Conservation (phyloP, 2,797 vertebrate species). For the Takifugu ocellatus region DNA sequence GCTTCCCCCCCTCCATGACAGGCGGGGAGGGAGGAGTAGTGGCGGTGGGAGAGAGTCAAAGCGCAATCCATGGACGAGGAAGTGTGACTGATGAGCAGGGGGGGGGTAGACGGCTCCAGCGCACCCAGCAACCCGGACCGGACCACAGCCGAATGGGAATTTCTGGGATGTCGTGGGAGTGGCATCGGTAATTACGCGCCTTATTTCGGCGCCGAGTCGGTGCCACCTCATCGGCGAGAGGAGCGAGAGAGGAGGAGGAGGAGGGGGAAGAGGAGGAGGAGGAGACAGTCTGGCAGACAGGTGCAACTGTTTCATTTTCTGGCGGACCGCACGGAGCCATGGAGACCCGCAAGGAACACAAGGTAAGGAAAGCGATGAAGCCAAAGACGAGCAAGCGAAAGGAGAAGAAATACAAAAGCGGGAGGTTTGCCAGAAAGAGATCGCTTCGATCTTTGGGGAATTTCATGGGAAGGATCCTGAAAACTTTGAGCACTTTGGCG, state of each 20-base stretch:
- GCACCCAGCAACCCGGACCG: no score
- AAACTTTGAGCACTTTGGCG: conserved; percentile 81
- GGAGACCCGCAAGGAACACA: conserved; percentile 69
- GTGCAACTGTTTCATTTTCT: conserved; percentile 60
- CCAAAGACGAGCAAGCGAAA: conserved; percentile 63
- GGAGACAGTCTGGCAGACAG: conserved; percentile 64
- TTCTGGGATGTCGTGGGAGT: conserved; percentile 35
- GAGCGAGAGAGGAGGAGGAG: conserved; percentile 36
- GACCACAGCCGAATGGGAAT: neutral
- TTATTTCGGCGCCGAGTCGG: conserved; percentile 46
- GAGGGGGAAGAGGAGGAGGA: conserved; percentile 37
- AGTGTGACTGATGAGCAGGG: conserved; percentile 40
- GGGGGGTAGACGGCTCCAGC: conserved; percentile 11
- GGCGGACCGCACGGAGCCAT: conserved; percentile 50
- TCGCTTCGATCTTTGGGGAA: conserved; percentile 75
- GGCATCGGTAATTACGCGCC: conserved; percentile 47
- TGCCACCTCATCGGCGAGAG: conserved; percentile 49
- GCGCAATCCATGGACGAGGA: conserved; percentile 40
- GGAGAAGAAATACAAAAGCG: conserved; percentile 65
- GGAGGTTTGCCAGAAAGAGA: conserved; percentile 67
- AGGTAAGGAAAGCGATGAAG: conserved; percentile 65
- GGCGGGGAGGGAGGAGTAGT: conserved; percentile 3
- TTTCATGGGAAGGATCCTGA: conserved; percentile 80
- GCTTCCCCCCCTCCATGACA: no score
- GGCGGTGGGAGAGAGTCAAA: neutral